A percentile compares a stretch with the other conserved stretches of the same genome.
Evolutionary conservation across 2,113 vertebrate species (phyloP).

Genomic region (Cercopithecus mona): DNA sequence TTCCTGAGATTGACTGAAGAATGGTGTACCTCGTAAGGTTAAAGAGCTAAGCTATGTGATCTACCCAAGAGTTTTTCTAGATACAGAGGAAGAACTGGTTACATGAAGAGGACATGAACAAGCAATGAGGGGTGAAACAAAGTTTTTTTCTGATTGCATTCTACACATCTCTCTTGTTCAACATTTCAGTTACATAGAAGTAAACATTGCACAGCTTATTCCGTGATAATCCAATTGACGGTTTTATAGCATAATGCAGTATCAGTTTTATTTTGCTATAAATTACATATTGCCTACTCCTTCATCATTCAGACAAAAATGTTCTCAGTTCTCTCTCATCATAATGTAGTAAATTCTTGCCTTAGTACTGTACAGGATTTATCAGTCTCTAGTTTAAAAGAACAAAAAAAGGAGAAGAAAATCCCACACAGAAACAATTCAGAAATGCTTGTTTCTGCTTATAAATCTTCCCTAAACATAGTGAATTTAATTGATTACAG

Average conservation of each 20-base stretch:
- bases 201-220: slow-evolving; percentile 46
- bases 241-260: slow-evolving; percentile 33
- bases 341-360: slow-evolving; percentile 33
- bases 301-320: slow-evolving; percentile 62
- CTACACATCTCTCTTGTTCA: not conserved
- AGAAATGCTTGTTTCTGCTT: slow-evolving; percentile 46
- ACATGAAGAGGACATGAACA: not conserved
- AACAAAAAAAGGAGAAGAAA: not conserved
- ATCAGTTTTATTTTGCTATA: slow-evolving; percentile 52
- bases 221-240: slow-evolving; percentile 54
- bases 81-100: not conserved
- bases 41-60: not conserved
- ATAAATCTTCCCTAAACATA: slow-evolving; percentile 54
- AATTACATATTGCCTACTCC: slow-evolving; percentile 12
- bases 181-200: not conserved
- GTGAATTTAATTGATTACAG: slow-evolving; percentile 57
- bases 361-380: not conserved
- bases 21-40: not conserved
- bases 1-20: not conserved
- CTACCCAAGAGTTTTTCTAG: not conserved
- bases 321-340: slow-evolving; percentile 48
- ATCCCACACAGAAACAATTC: slow-evolving; percentile 27
- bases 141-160: slow-evolving; percentile 16
- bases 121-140: not conserved
- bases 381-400: slow-evolving; percentile 43